Evolutionary conservation across 2,888 invertebrate species (phyloP), one percentile per base, ranked within the genome.

Genomic region (Hymenopus coronatus): DNA sequence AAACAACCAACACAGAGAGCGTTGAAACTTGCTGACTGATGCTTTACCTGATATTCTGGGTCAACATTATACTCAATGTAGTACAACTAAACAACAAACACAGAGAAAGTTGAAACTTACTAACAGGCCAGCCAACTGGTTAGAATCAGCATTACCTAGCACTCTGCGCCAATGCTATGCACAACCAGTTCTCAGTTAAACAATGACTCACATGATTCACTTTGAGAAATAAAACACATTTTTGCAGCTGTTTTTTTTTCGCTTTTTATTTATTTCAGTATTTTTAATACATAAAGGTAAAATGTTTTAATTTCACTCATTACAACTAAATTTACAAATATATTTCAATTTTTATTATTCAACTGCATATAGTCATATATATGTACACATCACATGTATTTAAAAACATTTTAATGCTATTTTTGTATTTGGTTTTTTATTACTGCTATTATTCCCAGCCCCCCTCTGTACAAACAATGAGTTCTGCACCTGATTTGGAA

Each of bases 321-420:
- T 90, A 90, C 90, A 90, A 90, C 90, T 89, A 88, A 90, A 90
- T 90, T 90, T 90, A 90, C 90, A 90, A 90, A 90, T 90, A 90
- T 90, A 90, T 90, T 90, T 90, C 88, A 89, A 87, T 90, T 89
- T 90, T 89, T 86, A 89, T 89, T 89, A 89, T 88, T 89, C 88
- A 90, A 90, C 90, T 89, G 90, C 90, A 90, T 90, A 88, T 90
- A 90, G 89, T 90, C 87, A 89, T 89, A 88, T 88, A 84, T 88
- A 88, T 89, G 89, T 89, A 90, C 89, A 89, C 89, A 89, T 89
- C 90, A 90, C 89, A 90, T 89, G 87, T 89, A 89, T 85, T 89
- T 89, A 89, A 90, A 90, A 90, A 89, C 88, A 88, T 89, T 89
- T 83, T 85, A 89, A 89, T 85, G 84, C 84, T 90, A 89, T 85